phyloP scores from a whole-genome alignment of 1,140 invertebrate species.

The Sinonovacula constricta region DNA sequence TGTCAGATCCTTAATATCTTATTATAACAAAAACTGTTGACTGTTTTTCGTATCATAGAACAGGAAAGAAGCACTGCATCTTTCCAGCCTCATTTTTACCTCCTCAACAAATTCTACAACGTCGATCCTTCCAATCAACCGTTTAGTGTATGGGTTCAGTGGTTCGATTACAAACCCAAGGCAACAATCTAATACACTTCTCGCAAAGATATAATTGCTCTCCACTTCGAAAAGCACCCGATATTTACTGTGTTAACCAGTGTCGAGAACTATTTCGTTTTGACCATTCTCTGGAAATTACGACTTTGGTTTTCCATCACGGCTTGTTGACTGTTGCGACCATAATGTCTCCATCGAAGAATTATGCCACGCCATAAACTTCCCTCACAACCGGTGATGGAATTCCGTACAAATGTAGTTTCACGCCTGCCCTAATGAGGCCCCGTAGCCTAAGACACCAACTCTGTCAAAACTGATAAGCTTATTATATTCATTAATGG shows the following conservation, averaged over 20 bases:
- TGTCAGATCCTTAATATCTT: no score
- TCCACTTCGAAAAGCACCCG: not conserved
- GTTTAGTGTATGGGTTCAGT: not conserved
- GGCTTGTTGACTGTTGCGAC: not conserved
- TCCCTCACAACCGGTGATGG: not conserved
- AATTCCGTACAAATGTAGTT: not conserved
- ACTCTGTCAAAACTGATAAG: not conserved
- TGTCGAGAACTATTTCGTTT: not conserved
- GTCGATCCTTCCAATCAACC: no score
- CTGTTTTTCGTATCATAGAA: no score
- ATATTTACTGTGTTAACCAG: not conserved
- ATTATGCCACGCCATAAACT: not conserved
- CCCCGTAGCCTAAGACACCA: not conserved
- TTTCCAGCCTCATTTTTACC: no score
- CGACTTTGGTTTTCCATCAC: not conserved
- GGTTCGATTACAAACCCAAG: not conserved
- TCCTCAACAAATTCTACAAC: no score
- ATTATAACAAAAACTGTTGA: no score
- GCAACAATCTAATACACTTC: not conserved
- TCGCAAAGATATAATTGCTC: not conserved
- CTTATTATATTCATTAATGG: not conserved
- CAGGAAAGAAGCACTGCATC: no score
- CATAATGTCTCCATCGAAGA: not conserved
- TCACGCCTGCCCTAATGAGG: not conserved
- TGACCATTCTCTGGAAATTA: not conserved